Percentiles rank a stretch among this genome's conserved stretches.
phyloP scores from a whole-genome alignment of 1,140 invertebrate species.

The Zaprionus camerounensis region DNA sequence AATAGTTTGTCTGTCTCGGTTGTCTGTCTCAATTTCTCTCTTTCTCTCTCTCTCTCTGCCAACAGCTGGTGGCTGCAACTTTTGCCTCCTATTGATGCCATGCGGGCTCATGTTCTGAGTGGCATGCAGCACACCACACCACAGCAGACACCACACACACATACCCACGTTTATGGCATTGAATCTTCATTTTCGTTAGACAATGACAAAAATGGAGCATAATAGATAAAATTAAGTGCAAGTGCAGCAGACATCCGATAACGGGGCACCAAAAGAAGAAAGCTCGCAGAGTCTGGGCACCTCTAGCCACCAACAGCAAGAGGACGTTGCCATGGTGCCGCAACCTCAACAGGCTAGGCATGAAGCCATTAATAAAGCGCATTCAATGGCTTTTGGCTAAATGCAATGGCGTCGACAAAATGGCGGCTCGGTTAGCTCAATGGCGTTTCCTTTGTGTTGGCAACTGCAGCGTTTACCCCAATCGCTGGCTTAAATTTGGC shows the following conservation, averaged over 20 bases:
- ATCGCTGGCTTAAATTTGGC: conserved; percentile 28
- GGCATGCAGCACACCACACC: conserved; percentile 3
- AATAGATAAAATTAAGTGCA: conserved; percentile 82
- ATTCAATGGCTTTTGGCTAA: conserved; percentile 63
- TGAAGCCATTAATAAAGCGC: conserved; percentile 76
- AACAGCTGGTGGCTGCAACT: conserved; percentile 33
- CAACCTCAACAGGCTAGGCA: conserved; percentile 35
- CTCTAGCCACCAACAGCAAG: not conserved
- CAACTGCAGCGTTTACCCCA: conserved; percentile 24
- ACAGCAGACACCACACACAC: conserved; percentile 16
- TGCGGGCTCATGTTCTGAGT: conserved; percentile 17
- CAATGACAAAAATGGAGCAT: conserved; percentile 75
- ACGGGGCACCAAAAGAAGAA: conserved; percentile 3
- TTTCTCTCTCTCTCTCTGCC: not conserved
- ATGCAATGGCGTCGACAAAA: conserved; percentile 36
- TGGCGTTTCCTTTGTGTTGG: conserved; percentile 24
- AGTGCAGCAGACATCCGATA: conserved; percentile 69
- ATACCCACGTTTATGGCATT: conserved; percentile 64
- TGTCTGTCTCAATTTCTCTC: not conserved
- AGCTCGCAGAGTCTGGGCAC: not conserved
- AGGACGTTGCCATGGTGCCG: not conserved
- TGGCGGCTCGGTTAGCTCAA: conserved; percentile 15
- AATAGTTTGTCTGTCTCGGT: conserved; percentile 25
- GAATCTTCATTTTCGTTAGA: conserved; percentile 80
- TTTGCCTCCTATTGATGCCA: conserved; percentile 56